phyloP scores from a whole-genome alignment of 2,888 invertebrate genomes.

The Matsumyia berberina region DNA sequence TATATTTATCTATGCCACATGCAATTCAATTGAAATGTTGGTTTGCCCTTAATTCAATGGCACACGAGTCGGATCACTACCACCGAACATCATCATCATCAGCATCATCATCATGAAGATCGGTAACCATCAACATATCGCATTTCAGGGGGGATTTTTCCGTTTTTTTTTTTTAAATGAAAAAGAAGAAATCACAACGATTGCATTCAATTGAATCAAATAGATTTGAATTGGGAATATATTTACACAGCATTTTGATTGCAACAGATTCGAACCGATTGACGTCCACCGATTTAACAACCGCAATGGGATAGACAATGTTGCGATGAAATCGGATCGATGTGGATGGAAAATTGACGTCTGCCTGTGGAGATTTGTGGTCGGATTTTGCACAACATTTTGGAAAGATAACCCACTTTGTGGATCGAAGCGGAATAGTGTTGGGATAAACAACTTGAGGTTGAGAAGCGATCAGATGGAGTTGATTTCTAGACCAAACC shows the following conservation, averaged over 20 bases:
- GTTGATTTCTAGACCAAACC: too few relatives aligned
- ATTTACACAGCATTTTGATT: constrained; percentile 49
- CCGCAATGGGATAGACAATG: constrained; percentile 26
- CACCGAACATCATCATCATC: constrained; percentile 10
- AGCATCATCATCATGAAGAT: too few relatives aligned
- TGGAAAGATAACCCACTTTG: not conserved
- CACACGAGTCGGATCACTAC: constrained; percentile 49
- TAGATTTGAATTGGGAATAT: constrained; percentile 58
- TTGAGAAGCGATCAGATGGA: too few relatives aligned
- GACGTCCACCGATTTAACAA: not conserved
- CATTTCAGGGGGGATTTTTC: constrained; percentile 40
- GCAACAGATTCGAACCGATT: constrained; percentile 24
- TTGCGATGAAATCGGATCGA: constrained; percentile 48
- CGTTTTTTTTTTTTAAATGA: constrained; percentile 13
- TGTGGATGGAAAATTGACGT: constrained; percentile 25
- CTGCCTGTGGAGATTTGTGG: constrained; percentile 7
- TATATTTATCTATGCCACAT: constrained; percentile 58
- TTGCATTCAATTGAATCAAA: constrained; percentile 68
- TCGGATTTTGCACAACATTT: constrained; percentile 13
- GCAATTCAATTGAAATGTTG: constrained; percentile 54
- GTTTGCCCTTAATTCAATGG: constrained; percentile 64
- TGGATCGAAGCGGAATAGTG: too few relatives aligned
- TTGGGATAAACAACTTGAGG: too few relatives aligned
- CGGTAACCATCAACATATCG: constrained; percentile 44
- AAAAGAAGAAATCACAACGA: constrained; percentile 52